Conservation (phyloP, 2,888 invertebrate genomes). For the Sacculina carcini region DNA sequence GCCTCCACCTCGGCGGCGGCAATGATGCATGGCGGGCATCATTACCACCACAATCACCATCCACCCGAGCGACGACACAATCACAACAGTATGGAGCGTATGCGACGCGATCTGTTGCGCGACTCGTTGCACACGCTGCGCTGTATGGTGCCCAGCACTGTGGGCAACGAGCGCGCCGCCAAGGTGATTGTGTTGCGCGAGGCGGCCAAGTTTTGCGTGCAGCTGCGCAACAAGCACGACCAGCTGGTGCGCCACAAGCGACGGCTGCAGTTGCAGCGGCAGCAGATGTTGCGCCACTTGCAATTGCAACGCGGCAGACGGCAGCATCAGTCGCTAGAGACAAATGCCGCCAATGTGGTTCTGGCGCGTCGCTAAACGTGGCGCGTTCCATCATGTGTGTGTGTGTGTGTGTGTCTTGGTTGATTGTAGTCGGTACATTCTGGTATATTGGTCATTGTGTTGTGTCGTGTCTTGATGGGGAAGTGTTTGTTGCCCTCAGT, state of each 20-base stretch:
- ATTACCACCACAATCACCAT: neutral
- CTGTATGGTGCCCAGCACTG: neutral
- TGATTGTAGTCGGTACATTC: no score
- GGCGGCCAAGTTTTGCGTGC: conserved; percentile 1
- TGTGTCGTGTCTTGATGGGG: no score
- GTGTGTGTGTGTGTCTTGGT: no score
- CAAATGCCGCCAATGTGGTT: no score
- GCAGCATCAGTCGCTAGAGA: no score
- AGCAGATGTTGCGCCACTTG: neutral
- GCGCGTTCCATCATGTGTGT: no score
- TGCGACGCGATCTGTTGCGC: conserved; percentile 2
- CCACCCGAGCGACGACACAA: neutral
- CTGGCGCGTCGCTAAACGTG: no score
- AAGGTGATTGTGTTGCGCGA: conserved; percentile 1
- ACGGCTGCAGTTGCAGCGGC: neutral
- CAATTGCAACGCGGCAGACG: neutral
- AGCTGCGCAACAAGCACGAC: conserved; percentile 1
- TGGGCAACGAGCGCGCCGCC: neutral
- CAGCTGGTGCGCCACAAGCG: neutral
- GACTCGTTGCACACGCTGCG: neutral
- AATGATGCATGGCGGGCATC: neutral
- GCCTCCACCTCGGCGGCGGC: no score
- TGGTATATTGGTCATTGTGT: no score
- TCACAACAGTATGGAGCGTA: conserved; percentile 1
- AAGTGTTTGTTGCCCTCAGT: no score